Percentiles rank a stretch among this genome's conserved stretches.
Evolutionary conservation across 2,113 vertebrate species (phyloP).

Genomic region (Equus przewalskii): DNA sequence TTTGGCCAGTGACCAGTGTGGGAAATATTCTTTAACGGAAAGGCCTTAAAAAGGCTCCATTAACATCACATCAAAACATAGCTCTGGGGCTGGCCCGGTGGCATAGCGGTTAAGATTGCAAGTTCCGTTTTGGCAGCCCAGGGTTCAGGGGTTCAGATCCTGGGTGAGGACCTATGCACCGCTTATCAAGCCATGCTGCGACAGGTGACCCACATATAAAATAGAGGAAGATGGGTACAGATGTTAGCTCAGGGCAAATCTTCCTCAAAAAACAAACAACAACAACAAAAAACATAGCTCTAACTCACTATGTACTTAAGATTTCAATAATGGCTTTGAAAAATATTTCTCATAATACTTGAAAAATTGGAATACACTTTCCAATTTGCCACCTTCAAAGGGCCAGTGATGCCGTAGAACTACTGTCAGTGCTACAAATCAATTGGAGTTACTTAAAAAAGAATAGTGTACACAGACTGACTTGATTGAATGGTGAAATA

Average conservation of each 20-base stretch:
- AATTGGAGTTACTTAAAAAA: background rate
- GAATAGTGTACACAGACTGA: background rate
- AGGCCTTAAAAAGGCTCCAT: background rate
- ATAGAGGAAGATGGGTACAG: too few species aligned
- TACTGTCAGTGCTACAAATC: background rate
- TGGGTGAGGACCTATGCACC: too few species aligned
- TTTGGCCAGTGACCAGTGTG: background rate
- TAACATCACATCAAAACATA: background rate
- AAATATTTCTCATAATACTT: background rate
- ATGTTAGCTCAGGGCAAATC: too few species aligned
- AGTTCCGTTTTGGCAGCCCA: too few species aligned
- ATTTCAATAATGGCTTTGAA: slow-evolving; percentile 4
- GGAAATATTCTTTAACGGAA: background rate
- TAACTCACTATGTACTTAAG: background rate
- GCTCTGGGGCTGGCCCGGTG: background rate
- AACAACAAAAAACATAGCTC: background rate
- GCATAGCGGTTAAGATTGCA: too few species aligned
- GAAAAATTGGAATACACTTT: background rate
- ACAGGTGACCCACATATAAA: too few species aligned
- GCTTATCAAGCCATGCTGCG: too few species aligned
- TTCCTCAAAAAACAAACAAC: too few species aligned
- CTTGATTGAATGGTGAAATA: background rate
- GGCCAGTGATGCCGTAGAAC: background rate
- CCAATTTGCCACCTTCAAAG: background rate
- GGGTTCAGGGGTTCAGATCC: too few species aligned